These are phyloP conservation scores for Peribatodes rhomboidaria DNA, from an alignment of 2,888 invertebrate genomes.

Conservation along the genomic window DNA sequence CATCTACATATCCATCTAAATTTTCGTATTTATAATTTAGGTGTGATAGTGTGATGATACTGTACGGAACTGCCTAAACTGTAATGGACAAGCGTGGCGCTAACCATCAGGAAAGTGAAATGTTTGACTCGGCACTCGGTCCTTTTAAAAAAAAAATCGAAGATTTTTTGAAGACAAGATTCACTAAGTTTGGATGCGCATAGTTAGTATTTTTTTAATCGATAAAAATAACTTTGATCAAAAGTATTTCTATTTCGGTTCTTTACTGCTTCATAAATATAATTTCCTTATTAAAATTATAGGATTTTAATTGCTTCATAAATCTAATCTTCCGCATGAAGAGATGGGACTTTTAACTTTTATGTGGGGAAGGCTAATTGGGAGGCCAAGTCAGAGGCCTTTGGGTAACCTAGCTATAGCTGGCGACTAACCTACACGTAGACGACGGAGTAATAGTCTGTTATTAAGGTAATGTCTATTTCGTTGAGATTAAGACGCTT, in stretches of 20 bases:
- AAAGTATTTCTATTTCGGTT: slow-evolving; percentile 4
- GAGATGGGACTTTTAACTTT: slow-evolving; percentile 8
- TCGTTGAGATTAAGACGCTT: too few relatives aligned
- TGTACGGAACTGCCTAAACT: too few relatives aligned
- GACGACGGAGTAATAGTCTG: too few relatives aligned
- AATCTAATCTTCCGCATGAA: slow-evolving; percentile 4
- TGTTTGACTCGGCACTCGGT: too few relatives aligned
- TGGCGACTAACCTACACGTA: background rate
- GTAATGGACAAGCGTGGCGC: too few relatives aligned
- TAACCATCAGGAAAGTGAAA: too few relatives aligned
- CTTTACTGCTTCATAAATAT: slow-evolving; percentile 1
- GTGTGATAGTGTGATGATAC: too few relatives aligned
- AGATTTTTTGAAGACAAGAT: background rate
- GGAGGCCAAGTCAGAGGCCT: slow-evolving; percentile 6
- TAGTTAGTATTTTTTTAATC: too few relatives aligned
- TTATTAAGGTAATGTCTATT: too few relatives aligned
- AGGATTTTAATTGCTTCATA: slow-evolving; percentile 8
- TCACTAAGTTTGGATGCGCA: background rate
- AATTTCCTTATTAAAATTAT: slow-evolving; percentile 8
- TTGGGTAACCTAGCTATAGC: background rate
- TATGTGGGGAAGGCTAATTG: slow-evolving; percentile 3
- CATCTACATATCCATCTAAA: too few relatives aligned
- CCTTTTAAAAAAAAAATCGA: too few relatives aligned
- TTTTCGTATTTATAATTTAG: too few relatives aligned
- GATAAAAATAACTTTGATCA: background rate